phyloP scores from a whole-genome alignment of 2,797 vertebrate genomes.

The Chelon auratus region DNA sequence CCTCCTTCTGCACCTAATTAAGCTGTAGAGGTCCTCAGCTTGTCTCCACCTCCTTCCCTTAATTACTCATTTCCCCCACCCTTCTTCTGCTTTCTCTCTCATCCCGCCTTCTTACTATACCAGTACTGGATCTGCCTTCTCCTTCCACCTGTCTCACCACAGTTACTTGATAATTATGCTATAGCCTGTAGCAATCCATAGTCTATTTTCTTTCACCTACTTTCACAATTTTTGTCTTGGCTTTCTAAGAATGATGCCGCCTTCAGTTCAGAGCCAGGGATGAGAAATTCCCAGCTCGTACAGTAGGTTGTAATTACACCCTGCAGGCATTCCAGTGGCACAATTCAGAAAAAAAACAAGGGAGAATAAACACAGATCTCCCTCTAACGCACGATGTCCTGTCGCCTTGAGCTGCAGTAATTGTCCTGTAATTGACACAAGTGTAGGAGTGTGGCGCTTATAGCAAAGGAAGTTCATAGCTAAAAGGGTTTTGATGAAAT shows the following conservation, averaged over 20 bases:
- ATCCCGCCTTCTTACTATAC: neutral
- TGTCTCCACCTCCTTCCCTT: slow-evolving; percentile 58
- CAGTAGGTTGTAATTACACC: slow-evolving; percentile 64
- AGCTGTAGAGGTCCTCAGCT: slow-evolving; percentile 54
- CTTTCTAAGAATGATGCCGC: slow-evolving; percentile 41
- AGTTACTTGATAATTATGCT: neutral
- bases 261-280: slow-evolving; percentile 25
- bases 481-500: neutral
- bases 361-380: slow-evolving; percentile 20
- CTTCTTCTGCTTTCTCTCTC: slow-evolving; percentile 22
- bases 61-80: slow-evolving; percentile 55
- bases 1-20: slow-evolving; percentile 68
- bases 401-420: slow-evolving; percentile 19
- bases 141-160: neutral
- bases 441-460: slow-evolving; percentile 6
- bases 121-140: slow-evolving; percentile 4
- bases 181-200: neutral
- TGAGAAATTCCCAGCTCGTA: slow-evolving; percentile 55
- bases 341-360: slow-evolving; percentile 28
- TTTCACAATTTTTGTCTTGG: slow-evolving; percentile 7
- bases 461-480: neutral
- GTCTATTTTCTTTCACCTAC: neutral
- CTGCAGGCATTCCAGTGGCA: slow-evolving; percentile 64
- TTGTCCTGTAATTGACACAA: slow-evolving; percentile 28
- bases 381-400: slow-evolving; percentile 40